phyloP scores from a whole-genome alignment of 2,113 vertebrate genomes.

The Piprites chloris region DNA sequence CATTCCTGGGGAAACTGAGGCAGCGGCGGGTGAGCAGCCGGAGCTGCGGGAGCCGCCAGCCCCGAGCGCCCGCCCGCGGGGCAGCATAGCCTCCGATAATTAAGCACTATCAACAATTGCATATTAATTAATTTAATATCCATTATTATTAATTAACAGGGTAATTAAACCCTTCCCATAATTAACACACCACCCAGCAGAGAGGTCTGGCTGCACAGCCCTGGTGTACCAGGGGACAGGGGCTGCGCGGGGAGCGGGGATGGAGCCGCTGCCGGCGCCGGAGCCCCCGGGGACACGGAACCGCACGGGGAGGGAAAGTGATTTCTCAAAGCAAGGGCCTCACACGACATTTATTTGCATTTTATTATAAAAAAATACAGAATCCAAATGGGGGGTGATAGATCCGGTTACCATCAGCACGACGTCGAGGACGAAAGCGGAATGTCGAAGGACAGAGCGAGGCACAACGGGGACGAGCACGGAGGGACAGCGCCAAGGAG shows the following conservation, averaged over 20 bases:
- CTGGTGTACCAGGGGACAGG: rapidly evolving
- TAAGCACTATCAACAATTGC: constrained; percentile 46
- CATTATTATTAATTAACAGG: constrained; percentile 48
- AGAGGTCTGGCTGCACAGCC: background rate
- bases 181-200: constrained; percentile 11
- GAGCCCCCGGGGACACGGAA: background rate
- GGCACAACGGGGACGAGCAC: background rate
- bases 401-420: constrained; percentile 50
- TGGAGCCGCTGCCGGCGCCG: rapidly evolving
- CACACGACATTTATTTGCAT: constrained; percentile 31
- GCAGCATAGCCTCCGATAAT: background rate
- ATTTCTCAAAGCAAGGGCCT: background rate
- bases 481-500: background rate
- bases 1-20: background rate
- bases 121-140: constrained; percentile 59
- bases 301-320: background rate
- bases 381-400: constrained; percentile 63
- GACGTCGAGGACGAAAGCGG: constrained; percentile 35
- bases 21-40: background rate
- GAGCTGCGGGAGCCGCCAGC: background rate
- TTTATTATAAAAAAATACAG: constrained; percentile 84
- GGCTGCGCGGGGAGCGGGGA: background rate
- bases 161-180: constrained; percentile 48
- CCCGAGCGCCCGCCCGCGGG: background rate
- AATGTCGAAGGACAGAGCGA: background rate